Conservation (phyloP, 2,888 invertebrate species). For the Podotricha telesiphe region DNA sequence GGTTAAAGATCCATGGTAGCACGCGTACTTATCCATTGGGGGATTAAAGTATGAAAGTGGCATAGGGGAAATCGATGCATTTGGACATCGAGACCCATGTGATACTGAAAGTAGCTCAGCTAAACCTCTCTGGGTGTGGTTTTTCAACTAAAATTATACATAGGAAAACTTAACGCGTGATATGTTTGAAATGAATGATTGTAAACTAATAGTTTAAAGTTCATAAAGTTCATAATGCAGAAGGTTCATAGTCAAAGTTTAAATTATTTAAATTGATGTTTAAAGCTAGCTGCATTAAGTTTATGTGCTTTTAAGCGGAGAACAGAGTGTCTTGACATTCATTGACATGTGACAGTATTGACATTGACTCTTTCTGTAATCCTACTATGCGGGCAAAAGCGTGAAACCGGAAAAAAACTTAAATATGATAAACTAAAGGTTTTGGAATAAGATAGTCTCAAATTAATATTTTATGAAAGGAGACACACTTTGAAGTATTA, state of each 20-base stretch:
- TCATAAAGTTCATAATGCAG: too few relatives aligned
- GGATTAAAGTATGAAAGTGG: slow-evolving; percentile 59
- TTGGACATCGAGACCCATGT: slow-evolving; percentile 13
- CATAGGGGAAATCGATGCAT: slow-evolving; percentile 37
- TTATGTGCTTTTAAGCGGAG: too few relatives aligned
- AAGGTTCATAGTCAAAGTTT: too few relatives aligned
- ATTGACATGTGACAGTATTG: too few relatives aligned
- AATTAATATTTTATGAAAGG: neutral
- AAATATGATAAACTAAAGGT: neutral
- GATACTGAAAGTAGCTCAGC: slow-evolving; percentile 49
- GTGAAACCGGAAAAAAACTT: neutral
- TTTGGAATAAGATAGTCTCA: neutral
- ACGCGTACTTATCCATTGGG: slow-evolving; percentile 62
- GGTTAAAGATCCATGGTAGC: slow-evolving; percentile 69
- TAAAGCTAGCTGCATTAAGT: too few relatives aligned
- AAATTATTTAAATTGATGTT: neutral
- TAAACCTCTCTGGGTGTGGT: slow-evolving; percentile 57
- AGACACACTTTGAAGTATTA: neutral
- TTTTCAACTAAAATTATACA: slow-evolving; percentile 56
- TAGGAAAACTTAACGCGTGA: neutral
- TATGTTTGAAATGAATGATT: too few relatives aligned
- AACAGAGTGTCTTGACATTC: too few relatives aligned
- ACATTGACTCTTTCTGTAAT: too few relatives aligned
- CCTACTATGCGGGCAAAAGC: too few relatives aligned
- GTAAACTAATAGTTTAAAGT: too few relatives aligned